These are phyloP conservation scores for Lordiphosa collinella DNA, from an alignment of 1,140 invertebrate genomes.

Conservation along the genomic window DNA sequence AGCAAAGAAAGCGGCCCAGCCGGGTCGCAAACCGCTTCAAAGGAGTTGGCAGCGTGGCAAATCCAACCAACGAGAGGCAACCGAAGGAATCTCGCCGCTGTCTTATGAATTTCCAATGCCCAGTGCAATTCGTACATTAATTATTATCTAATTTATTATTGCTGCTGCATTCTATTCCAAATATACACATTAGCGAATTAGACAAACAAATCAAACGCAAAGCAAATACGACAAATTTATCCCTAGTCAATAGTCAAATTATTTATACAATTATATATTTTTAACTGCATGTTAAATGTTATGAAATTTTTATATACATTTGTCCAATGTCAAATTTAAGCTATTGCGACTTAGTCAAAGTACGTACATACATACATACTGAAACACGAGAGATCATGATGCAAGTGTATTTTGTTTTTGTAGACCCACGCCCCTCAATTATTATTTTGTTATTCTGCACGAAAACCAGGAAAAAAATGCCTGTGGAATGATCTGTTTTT, in stretches of 20 bases:
- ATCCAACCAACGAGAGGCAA: not conserved
- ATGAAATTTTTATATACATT: conserved; percentile 29
- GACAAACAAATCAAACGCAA: conserved; percentile 31
- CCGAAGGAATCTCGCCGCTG: conserved; percentile 32
- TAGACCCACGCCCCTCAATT: too few relatives aligned
- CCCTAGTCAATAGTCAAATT: conserved; percentile 79
- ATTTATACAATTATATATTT: conserved; percentile 74
- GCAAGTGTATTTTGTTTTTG: too few relatives aligned
- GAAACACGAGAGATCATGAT: too few relatives aligned
- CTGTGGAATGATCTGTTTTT: conserved; percentile 28
- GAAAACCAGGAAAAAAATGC: conserved; percentile 20
- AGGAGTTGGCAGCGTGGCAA: not conserved
- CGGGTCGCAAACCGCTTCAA: conserved; percentile 29
- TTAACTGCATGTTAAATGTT: conserved; percentile 40
- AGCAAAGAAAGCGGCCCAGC: conserved; percentile 11
- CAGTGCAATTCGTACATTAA: conserved; percentile 55
- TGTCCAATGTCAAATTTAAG: conserved; percentile 9
- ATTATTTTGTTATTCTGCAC: conserved; percentile 29
- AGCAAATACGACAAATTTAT: conserved; percentile 68
- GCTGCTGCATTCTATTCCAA: conserved; percentile 56
- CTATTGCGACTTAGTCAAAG: conserved; percentile 10
- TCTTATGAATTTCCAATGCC: conserved; percentile 50
- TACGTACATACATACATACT: not conserved
- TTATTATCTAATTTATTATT: conserved; percentile 68
- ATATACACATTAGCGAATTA: conserved; percentile 70